A percentile compares a stretch with the other conserved stretches of the same genome.
Evolutionary conservation across 2,113 vertebrate genomes (phyloP).

Genomic region (Rhagologus leucostigma): DNA sequence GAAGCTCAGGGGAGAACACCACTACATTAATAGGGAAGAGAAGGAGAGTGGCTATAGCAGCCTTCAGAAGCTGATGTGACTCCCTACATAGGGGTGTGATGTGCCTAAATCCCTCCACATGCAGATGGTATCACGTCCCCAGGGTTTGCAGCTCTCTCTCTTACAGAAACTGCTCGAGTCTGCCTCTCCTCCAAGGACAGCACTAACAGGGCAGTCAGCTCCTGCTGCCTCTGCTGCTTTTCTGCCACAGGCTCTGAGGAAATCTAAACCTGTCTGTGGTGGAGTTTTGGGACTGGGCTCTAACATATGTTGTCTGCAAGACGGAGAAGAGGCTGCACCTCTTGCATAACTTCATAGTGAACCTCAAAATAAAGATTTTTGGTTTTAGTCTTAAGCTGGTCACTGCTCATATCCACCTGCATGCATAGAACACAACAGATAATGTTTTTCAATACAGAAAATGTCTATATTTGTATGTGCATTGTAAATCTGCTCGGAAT

Average conservation of each 20-base stretch:
- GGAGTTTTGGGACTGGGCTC: background rate
- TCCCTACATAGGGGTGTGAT: background rate
- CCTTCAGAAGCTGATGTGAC: background rate
- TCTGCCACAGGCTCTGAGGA: background rate
- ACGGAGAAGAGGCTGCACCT: background rate
- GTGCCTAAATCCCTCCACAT: background rate
- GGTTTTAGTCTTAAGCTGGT: background rate
- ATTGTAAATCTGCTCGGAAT: background rate
- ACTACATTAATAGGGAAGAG: background rate
- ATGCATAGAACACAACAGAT: background rate
- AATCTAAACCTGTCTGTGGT: background rate
- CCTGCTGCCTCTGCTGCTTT: background rate
- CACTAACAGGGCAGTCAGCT: background rate
- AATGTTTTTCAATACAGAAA: background rate
- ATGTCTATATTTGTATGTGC: background rate
- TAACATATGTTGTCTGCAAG: background rate
- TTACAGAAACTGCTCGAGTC: rapidly evolving
- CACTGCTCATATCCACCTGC: background rate
- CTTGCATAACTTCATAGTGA: background rate
- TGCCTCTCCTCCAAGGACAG: background rate
- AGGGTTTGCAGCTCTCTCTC: background rate
- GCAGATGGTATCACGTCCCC: background rate
- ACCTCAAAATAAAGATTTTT: background rate
- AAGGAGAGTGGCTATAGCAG: background rate
- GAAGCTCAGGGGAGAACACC: background rate